phyloP scores from a whole-genome alignment of 2,888 invertebrate species.

The Ochropleura leucogaster region DNA sequence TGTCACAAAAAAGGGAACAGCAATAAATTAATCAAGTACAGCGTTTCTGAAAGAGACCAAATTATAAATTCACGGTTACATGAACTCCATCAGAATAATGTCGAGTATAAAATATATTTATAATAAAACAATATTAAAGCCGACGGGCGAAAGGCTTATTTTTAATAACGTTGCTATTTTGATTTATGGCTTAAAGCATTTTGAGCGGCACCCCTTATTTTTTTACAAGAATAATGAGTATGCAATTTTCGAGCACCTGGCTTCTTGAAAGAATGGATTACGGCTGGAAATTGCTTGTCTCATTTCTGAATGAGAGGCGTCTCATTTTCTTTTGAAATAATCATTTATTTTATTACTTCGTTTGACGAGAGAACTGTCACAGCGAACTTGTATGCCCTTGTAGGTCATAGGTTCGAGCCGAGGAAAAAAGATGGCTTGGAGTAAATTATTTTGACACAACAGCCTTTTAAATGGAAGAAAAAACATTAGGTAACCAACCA shows the following conservation, averaged over 20 bases:
- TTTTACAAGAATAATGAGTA: conserved; percentile 50
- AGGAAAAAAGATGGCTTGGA: background rate
- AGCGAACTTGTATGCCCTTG: background rate
- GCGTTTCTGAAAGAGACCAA: conserved; percentile 7
- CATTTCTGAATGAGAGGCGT: background rate
- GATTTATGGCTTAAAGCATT: conserved; percentile 65
- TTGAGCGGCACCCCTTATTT: conserved; percentile 47
- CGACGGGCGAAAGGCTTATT: conserved; percentile 53
- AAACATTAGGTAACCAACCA: background rate
- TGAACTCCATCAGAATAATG: conserved; percentile 53
- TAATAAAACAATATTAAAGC: conserved; percentile 58
- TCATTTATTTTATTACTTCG: background rate
- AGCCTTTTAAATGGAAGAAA: background rate
- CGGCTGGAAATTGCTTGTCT: conserved; percentile 25
- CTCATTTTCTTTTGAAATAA: conserved; percentile 3
- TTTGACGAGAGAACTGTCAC: background rate
- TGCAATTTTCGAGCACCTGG: conserved; percentile 60
- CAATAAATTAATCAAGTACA: background rate
- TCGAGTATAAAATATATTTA: conserved; percentile 66
- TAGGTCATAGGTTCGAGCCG: background rate
- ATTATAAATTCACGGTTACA: conserved; percentile 24
- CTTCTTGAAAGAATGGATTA: conserved; percentile 35
- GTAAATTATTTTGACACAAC: background rate
- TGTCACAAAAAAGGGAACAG: background rate
- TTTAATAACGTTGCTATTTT: conserved; percentile 68